Evolutionary conservation across 2,113 vertebrate species (phyloP), one percentile per base, ranked within the genome.

Genomic region (Lycocorax pyrrhopterus): DNA sequence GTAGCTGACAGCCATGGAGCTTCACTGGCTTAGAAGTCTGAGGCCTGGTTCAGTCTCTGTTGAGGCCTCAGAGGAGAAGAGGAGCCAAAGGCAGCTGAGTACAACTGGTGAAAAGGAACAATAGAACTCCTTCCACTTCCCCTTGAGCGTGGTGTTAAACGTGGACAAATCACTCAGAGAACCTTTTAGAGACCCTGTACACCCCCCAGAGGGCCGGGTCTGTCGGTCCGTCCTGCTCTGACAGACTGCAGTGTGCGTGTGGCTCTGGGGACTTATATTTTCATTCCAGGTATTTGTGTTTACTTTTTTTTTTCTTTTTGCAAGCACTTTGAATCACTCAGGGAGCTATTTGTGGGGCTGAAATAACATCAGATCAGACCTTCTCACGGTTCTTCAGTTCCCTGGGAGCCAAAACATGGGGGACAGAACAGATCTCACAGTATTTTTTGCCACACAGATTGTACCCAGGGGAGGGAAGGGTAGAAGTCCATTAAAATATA

Each of bases 241-340:
- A 91, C 68, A 91, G 67, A 41, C 76, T 72, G 68, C 63, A 68
- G 35, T 49, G 17, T 39, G 19, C 88, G 21, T 91, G 90, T 74
- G 73, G 64, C 94, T 93, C 64, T 74, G 64, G 72, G 66, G 64
- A 74, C 52, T 64, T 58, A 11, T 56, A 82, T 95, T 96, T 96
- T 92, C 85, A 90, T 96, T 92, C 59, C 96, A 97, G 96, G 96
- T 97, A 94, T 93, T 95, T 91, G 39, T 96, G 60, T 95, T 95
- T 92, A 75, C 68, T 71, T 82, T 82, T 75, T 82, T 39, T 21
- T 47, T 47, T 47, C 14, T 41, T 69, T 84, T 64, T 82, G 13
- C 52, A 51, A 89, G 56, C 79, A 66, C 83, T 95, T 96, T 79
- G 53, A 84, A 47, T 93, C 90, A 82, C 76, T 92, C 19, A 35